Conservation (phyloP, 1,140 invertebrate species). For the Formica exsecta region DNA sequence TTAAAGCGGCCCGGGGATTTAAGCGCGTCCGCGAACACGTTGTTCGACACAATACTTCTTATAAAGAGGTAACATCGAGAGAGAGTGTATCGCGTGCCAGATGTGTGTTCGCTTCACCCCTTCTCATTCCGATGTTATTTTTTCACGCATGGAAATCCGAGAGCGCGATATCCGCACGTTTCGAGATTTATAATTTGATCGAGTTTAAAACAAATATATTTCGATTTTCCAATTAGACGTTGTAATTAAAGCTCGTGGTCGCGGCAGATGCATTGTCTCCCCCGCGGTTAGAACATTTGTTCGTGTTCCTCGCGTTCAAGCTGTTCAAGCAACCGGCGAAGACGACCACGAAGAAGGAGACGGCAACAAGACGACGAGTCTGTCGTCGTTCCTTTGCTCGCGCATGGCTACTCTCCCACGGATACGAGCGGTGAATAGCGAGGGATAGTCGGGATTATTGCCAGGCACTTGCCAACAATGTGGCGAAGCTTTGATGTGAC, state of each 20-base stretch:
- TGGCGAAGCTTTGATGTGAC: conserved; percentile 84
- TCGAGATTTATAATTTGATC: not conserved
- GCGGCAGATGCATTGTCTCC: not conserved
- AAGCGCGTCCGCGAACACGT: conserved; percentile 45
- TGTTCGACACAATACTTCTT: conserved; percentile 27
- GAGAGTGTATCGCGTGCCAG: conserved; percentile 40
- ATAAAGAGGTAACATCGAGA: conserved; percentile 26
- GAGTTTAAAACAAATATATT: not conserved
- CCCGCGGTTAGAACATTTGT: conserved; percentile 10
- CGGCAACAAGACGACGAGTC: conserved; percentile 24
- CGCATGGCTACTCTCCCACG: conserved; percentile 27
- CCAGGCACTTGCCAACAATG: conserved; percentile 83
- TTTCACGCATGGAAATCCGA: not conserved
- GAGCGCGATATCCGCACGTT: not conserved
- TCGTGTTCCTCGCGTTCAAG: not conserved
- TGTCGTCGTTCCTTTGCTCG: conserved; percentile 61
- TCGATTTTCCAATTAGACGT: not conserved
- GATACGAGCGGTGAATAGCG: conserved; percentile 20
- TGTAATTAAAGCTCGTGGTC: conserved; percentile 7
- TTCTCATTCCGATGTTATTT: not conserved
- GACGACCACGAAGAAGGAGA: conserved; percentile 27
- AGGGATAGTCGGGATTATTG: conserved; percentile 43
- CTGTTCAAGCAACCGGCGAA: conserved; percentile 14
- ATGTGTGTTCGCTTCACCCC: conserved; percentile 10
- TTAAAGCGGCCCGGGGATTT: conserved; percentile 15